Percentiles rank a stretch among this genome's conserved stretches.
Evolutionary conservation across 2,113 vertebrate species (phyloP).

Genomic region (Rhinopomastus cyanomelas): DNA sequence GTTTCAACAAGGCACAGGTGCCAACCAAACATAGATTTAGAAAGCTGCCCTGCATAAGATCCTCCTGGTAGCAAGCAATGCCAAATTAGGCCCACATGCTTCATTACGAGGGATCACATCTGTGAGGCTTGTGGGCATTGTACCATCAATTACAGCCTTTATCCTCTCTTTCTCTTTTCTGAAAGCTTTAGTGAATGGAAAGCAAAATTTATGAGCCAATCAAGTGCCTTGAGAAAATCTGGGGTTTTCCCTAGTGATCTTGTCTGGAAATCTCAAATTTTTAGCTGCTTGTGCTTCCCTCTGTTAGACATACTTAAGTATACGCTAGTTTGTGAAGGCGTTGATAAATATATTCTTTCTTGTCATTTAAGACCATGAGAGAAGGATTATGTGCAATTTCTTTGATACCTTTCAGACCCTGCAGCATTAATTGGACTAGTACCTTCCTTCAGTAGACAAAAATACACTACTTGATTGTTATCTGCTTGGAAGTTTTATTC

Average conservation of each 20-base stretch:
- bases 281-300: slow-evolving; percentile 16
- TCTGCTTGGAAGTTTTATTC: background rate
- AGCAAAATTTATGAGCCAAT: slow-evolving; percentile 53
- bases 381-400: background rate
- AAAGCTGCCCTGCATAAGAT: slow-evolving; percentile 74
- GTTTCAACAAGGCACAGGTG: slow-evolving; percentile 81
- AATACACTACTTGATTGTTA: background rate
- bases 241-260: slow-evolving; percentile 2
- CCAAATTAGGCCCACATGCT: slow-evolving; percentile 81
- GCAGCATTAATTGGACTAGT: background rate
- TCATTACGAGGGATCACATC: slow-evolving; percentile 80
- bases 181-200: slow-evolving; percentile 60
- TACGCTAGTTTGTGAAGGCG: background rate
- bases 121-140: slow-evolving; percentile 79
- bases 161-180: slow-evolving; percentile 70
- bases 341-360: background rate
- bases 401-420: slow-evolving; percentile 4
- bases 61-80: slow-evolving; percentile 74
- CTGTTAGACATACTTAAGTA: background rate
- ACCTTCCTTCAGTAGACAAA: background rate
- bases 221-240: slow-evolving; percentile 40
- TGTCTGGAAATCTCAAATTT: slow-evolving; percentile 33
- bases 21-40: slow-evolving; percentile 79
- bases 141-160: slow-evolving; percentile 74
- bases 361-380: background rate